Base-by-base conservation (phyloP, 2,113 vertebrate genomes). In the Microcebus jonahi region DNA sequence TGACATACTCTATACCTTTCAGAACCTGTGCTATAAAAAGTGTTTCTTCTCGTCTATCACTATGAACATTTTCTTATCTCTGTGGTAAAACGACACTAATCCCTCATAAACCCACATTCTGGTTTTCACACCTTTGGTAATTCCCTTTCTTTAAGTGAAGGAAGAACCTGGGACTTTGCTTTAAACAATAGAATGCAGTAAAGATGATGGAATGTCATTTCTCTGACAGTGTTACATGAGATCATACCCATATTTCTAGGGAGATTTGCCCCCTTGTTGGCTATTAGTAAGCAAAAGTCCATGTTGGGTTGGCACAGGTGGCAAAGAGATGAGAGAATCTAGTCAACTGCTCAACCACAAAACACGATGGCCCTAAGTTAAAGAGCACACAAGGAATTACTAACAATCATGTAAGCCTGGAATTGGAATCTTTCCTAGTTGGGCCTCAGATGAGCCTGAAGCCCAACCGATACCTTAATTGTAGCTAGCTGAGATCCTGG, bases 391-490 rank as follows among this genome's bases (percentile, higher is more conserved):
- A 67, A 63, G 31, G 11, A 82, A 23, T 1, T 20, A 36, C 4
- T 17, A 48, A 71, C 0, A 70, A 42, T 10, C 9, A 17, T 1
- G 2, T 42, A 71, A 85, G 6, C 23, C 39, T 81, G 34, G 11
- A 91, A 63, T 8, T 76, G 31, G 17, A 68, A 21, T 34, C 13
- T 77, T 70, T 25, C 10, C 42, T 0, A 76, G 25, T 42, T 13
- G 15, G 93, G 23, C 7, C 15, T 86, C 67, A 45, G 5, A 34
- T 67, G 53, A 92, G 3, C 59, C 15, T 36, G 18, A 31, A 77
- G 34, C 9, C 12, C 34, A 31, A 2, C 0, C 4, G 59, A 42
- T 3, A 59, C 3, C 17, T 61, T 23, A 8, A 68, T 0, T 34
- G 73, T 29, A 76, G 14, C 20, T 67, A 71, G 53, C 1, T 65